Evolutionary conservation across 30 jellyfish, hydroid and myxozoan species (phyloP).

Genomic region (Cassiopea andromeda): DNA sequence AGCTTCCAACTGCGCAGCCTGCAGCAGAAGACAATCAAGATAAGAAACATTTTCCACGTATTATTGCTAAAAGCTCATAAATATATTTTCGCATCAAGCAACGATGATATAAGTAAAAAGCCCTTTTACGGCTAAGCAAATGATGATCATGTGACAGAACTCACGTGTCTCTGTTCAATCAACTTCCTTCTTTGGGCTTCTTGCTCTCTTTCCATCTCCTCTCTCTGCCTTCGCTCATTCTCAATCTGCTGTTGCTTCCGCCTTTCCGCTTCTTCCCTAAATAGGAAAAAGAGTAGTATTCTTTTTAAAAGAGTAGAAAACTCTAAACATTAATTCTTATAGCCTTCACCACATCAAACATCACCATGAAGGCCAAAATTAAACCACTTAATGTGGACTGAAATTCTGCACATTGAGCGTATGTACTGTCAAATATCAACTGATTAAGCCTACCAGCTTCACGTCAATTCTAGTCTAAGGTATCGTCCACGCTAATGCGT

Average conservation of each 20-base stretch:
- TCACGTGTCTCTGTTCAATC: constrained; percentile 90
- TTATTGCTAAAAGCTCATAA: background rate
- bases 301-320: too few species aligned
- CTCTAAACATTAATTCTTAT: too few species aligned
- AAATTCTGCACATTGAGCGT: too few species aligned
- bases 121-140: background rate
- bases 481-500: too few species aligned
- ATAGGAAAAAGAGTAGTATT: background rate
- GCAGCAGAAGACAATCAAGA: background rate
- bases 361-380: too few species aligned
- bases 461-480: too few species aligned
- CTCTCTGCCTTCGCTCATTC: constrained; percentile 88
- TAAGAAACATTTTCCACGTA: background rate
- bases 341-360: too few species aligned
- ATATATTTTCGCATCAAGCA: background rate
- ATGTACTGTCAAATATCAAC: too few species aligned
- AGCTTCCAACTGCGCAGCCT: constrained; percentile 98
- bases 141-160: background rate
- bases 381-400: too few species aligned
- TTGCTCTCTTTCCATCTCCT: constrained; percentile 95
- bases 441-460: too few species aligned
- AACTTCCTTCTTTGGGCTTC: constrained; percentile 79
- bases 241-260: constrained; percentile 78
- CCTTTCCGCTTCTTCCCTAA: constrained; percentile 94
- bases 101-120: too few species aligned